A percentile compares a stretch with the other conserved stretches of the same genome.
Conservation (phyloP, 2,888 invertebrate genomes). For the Tachina lurida region DNA sequence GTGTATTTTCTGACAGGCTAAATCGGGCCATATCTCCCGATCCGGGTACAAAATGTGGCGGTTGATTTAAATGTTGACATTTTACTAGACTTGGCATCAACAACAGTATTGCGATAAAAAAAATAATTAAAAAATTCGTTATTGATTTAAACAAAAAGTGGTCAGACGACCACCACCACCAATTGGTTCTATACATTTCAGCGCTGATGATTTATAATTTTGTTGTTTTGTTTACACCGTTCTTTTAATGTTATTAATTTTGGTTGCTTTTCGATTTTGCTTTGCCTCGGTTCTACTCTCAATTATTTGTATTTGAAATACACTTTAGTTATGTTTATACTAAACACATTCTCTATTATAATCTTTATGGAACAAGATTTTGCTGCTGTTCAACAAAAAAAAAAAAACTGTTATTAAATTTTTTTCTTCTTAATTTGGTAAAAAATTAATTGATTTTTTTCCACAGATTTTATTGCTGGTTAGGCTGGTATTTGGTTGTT, state of each 20-base stretch:
- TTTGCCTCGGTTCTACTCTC: not conserved
- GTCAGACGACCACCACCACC: conserved; percentile 66
- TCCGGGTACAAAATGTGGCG: conserved; percentile 89
- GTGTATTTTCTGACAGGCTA: conserved; percentile 88
- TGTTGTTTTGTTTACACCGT: conserved; percentile 12
- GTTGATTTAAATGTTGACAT: conserved; percentile 87
- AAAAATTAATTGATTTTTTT: conserved; percentile 19
- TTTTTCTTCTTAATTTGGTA: conserved; percentile 4
- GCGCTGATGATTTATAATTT: not conserved
- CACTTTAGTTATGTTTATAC: not conserved
- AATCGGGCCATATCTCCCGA: conserved; percentile 90
- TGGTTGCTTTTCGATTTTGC: not conserved
- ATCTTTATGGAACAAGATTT: conserved; percentile 7
- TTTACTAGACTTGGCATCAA: conserved; percentile 64
- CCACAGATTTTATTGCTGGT: not conserved
- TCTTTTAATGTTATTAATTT: conserved; percentile 17
- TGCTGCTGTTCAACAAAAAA: not conserved
- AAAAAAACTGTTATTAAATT: conserved; percentile 5
- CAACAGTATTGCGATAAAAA: conserved; percentile 49
- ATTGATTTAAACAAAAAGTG: conserved; percentile 63
- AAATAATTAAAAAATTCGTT: conserved; percentile 52
- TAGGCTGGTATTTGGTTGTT: not conserved
- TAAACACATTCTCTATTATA: not conserved
- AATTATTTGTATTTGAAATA: not conserved
- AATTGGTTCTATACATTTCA: conserved; percentile 46